Conservation (phyloP, 2,797 vertebrate species). For the Thripadectes ignobilis region DNA sequence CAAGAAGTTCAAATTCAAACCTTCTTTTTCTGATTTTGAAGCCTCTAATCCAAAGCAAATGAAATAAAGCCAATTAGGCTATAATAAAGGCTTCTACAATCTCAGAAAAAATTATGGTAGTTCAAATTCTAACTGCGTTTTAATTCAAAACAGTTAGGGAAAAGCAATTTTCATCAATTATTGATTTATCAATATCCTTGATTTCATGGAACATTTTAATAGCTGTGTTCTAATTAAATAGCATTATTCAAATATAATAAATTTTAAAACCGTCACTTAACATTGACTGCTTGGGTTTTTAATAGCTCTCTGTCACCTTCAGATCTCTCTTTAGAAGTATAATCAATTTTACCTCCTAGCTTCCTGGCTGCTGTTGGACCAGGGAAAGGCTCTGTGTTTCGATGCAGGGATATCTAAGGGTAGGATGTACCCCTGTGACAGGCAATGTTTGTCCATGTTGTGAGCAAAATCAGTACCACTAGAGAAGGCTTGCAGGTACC, state of each 20-base stretch:
- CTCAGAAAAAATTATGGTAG: background rate
- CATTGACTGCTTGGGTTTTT: conserved; percentile 31
- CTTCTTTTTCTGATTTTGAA: conserved; percentile 36
- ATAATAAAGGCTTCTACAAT: conserved; percentile 27
- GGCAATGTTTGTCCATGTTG: background rate
- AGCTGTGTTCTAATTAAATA: conserved; percentile 49
- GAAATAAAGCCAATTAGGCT: conserved; percentile 6
- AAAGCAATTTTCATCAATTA: conserved; percentile 56
- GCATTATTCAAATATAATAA: conserved; percentile 53
- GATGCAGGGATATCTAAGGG: background rate
- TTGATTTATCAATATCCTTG: conserved; percentile 59
- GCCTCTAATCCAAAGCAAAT: conserved; percentile 34
- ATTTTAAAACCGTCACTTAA: conserved; percentile 47
- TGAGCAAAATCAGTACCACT: background rate
- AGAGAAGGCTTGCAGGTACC: background rate
- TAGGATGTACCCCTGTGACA: background rate
- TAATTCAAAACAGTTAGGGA: conserved; percentile 7
- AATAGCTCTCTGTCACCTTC: background rate
- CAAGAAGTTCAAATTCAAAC: conserved; percentile 13
- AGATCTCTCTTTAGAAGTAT: background rate
- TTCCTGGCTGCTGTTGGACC: background rate
- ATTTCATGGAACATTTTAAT: conserved; percentile 51
- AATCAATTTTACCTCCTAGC: conserved; percentile 20
- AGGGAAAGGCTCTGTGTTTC: background rate
- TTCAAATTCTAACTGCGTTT: conserved; percentile 12